These are phyloP conservation scores for Bombylius major DNA, from an alignment of 2,888 invertebrate genomes.

Conservation along the genomic window DNA sequence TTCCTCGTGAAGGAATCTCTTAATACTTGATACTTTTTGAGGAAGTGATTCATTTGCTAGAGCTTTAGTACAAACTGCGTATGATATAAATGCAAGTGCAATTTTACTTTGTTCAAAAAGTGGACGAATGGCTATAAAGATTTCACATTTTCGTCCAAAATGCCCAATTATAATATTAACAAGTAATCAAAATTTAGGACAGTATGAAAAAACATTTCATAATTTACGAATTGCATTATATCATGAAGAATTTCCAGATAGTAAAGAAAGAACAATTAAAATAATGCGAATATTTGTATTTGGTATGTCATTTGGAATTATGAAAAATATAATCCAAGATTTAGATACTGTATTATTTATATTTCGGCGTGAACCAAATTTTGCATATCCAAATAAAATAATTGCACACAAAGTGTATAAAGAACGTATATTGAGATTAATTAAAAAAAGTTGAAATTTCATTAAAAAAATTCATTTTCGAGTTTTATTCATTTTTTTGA, in stretches of 20 bases:
- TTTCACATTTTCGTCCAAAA: conserved; percentile 28
- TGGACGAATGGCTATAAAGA: conserved; percentile 26
- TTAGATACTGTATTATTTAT: neutral
- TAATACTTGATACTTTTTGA: no score
- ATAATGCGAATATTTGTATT: neutral
- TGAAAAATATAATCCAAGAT: neutral
- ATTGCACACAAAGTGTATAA: neutral
- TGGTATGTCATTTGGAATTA: neutral
- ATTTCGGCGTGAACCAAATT: neutral
- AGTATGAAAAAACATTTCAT: conserved; percentile 23
- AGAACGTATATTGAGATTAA: neutral
- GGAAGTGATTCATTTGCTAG: conserved; percentile 15
- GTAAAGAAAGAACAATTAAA: neutral
- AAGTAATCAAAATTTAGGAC: conserved; percentile 20
- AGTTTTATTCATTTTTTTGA: no score
- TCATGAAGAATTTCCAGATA: neutral
- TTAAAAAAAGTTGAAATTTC: neutral
- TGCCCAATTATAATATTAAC: conserved; percentile 26
- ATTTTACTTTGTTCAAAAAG: conserved; percentile 25
- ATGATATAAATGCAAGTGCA: conserved; percentile 22
- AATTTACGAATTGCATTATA: conserved; percentile 16
- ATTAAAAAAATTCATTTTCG: no score
- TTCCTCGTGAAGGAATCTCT: no score
- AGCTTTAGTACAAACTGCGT: conserved; percentile 22
- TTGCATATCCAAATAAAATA: conserved; percentile 7